phyloP scores from a whole-genome alignment of 2,113 vertebrate species.

The Otus sunia region DNA sequence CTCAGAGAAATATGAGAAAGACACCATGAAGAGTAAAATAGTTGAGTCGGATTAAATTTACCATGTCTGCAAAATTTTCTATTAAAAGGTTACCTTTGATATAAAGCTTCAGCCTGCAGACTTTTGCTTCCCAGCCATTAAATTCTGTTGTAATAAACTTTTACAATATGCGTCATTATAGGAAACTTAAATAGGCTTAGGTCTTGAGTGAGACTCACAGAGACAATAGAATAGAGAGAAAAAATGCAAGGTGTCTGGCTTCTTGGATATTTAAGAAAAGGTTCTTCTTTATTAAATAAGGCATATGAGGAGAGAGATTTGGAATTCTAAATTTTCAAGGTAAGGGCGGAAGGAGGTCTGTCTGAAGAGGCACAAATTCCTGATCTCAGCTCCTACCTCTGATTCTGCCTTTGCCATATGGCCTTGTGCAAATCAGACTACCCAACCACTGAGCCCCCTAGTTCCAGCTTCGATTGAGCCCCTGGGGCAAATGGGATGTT shows the following conservation, averaged over 20 bases:
- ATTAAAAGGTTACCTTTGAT: conserved; percentile 58
- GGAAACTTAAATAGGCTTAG: conserved; percentile 58
- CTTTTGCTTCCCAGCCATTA: conserved; percentile 36
- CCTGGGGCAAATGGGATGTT: not conserved
- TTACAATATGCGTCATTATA: conserved; percentile 52
- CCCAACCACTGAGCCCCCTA: not conserved
- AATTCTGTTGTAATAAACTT: conserved; percentile 65
- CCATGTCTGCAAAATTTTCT: conserved; percentile 45
- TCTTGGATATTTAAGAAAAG: conserved; percentile 28
- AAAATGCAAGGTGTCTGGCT: conserved; percentile 19
- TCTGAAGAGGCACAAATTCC: not conserved
- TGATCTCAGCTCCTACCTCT: not conserved
- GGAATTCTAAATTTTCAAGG: conserved; percentile 55
- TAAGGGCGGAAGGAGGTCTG: not conserved
- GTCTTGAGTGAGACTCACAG: conserved; percentile 16
- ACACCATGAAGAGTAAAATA: conserved; percentile 35
- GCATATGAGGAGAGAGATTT: conserved; percentile 22
- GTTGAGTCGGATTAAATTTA: conserved; percentile 44
- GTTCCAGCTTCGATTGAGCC: not conserved
- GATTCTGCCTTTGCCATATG: not conserved
- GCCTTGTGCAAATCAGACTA: not conserved
- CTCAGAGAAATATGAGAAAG: not conserved
- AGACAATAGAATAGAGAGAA: not conserved
- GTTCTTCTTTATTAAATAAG: conserved; percentile 55
- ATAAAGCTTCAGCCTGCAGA: conserved; percentile 39